Evolutionary conservation across 92 coral and sea anemone species (phyloP).

Genomic region (Zoanthus sociatus): DNA sequence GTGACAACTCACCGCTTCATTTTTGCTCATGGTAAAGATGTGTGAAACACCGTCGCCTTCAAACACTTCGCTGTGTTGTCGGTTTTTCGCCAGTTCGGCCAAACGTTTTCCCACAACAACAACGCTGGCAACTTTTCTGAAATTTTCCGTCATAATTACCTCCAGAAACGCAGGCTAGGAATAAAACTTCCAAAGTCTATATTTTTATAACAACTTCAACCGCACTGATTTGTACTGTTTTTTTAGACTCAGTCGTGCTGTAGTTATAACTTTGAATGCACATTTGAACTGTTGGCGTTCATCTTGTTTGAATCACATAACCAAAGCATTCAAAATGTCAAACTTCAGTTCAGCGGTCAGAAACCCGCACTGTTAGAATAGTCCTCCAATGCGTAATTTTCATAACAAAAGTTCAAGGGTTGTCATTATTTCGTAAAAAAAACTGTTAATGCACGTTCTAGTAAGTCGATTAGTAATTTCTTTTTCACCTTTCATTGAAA

Average conservation of each 20-base stretch:
- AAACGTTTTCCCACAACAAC: conserved; percentile 37
- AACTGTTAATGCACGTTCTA: conserved; percentile 2
- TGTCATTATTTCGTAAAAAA: conserved; percentile 1
- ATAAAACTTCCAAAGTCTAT: conserved; percentile 18
- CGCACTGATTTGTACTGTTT: background rate
- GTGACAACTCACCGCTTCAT: conserved; percentile 25
- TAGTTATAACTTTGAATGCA: background rate
- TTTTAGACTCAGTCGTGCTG: background rate
- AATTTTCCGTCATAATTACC: conserved; percentile 29
- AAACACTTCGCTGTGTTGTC: conserved; percentile 34
- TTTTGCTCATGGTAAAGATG: conserved; percentile 34
- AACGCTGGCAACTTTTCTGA: conserved; percentile 36
- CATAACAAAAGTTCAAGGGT: background rate
- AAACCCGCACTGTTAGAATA: background rate
- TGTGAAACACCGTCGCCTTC: conserved; percentile 43
- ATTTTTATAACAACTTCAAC: background rate
- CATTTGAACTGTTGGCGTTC: too few relatives aligned
- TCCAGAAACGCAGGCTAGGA: background rate
- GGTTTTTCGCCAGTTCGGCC: conserved; percentile 34
- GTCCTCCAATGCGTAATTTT: background rate
- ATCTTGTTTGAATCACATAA: background rate
- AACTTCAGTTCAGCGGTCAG: too few relatives aligned
- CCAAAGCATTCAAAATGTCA: background rate
- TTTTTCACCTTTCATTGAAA: background rate
- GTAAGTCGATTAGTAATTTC: background rate